Conservation (phyloP, 2,888 invertebrate species). For the Eilema caniola region DNA sequence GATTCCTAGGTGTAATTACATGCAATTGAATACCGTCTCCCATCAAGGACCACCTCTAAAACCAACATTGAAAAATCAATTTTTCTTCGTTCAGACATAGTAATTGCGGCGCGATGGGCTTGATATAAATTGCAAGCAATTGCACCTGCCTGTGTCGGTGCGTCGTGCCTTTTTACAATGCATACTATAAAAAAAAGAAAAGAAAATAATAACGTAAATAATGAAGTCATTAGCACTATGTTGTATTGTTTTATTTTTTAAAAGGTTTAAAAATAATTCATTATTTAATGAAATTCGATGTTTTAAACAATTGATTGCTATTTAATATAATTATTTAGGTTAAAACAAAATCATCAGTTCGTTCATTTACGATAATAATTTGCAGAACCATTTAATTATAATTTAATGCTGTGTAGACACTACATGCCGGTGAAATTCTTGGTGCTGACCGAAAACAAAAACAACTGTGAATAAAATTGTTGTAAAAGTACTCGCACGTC, state of each 20-base stretch:
- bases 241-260: conserved; percentile 58
- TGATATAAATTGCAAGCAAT: conserved; percentile 79
- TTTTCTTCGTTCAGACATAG: conserved; percentile 75
- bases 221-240: conserved; percentile 51
- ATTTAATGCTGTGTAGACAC: conserved; percentile 3
- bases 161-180: conserved; percentile 71
- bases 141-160: conserved; percentile 74
- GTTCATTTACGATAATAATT: background rate
- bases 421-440: conserved; percentile 13
- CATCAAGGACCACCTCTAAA: conserved; percentile 68
- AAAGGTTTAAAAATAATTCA: conserved; percentile 37
- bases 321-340: no score
- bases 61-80: conserved; percentile 81
- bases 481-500: conserved; percentile 29
- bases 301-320: no score
- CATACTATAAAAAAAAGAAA: conserved; percentile 54
- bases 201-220: conserved; percentile 35
- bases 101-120: conserved; percentile 72
- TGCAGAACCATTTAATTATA: conserved; percentile 13
- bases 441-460: conserved; percentile 16
- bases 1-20: conserved; percentile 38
- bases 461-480: conserved; percentile 31
- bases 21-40: conserved; percentile 12
- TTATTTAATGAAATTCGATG: conserved; percentile 10
- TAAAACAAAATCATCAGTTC: no score